Conservation (phyloP, 2,797 vertebrate species). For the Natrix natrix region DNA sequence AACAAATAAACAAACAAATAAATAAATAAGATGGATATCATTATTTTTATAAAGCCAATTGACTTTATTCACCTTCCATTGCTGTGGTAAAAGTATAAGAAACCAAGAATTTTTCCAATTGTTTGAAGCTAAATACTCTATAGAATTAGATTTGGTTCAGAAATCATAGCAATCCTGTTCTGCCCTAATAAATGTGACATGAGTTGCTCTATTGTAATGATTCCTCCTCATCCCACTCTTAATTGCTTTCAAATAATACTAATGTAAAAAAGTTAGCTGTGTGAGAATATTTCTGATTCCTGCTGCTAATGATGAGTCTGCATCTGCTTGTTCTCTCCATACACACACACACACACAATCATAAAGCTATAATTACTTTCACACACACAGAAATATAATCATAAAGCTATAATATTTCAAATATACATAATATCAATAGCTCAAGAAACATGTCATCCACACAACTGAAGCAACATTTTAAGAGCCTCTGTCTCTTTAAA, state of each 20-base stretch:
- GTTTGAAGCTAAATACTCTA: slow-evolving; percentile 64
- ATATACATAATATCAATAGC: slow-evolving; percentile 40
- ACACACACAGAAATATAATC: not conserved
- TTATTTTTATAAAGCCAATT: slow-evolving; percentile 41
- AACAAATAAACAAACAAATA: not conserved
- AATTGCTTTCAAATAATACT: slow-evolving; percentile 67
- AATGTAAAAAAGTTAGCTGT: slow-evolving; percentile 60
- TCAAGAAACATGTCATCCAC: slow-evolving; percentile 52
- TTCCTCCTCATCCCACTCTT: slow-evolving; percentile 51
- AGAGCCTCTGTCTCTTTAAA: slow-evolving; percentile 53
- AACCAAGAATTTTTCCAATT: slow-evolving; percentile 60
- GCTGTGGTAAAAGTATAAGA: slow-evolving; percentile 52
- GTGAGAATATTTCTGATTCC: slow-evolving; percentile 64
- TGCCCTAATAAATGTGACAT: slow-evolving; percentile 54
- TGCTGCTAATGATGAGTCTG: slow-evolving; percentile 59
- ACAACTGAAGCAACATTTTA: slow-evolving; percentile 54
- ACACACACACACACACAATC: not conserved
- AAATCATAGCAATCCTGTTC: slow-evolving; percentile 60
- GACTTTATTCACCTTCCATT: slow-evolving; percentile 45
- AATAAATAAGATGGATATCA: not conserved
- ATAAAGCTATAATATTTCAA: slow-evolving; percentile 9
- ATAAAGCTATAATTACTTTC: too few species aligned
- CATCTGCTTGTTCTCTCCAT: not conserved
- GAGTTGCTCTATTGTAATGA: slow-evolving; percentile 54
- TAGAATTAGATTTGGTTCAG: slow-evolving; percentile 61